phyloP scores from a whole-genome alignment of 2,888 invertebrate genomes.

The Thymelicus sylvestris region DNA sequence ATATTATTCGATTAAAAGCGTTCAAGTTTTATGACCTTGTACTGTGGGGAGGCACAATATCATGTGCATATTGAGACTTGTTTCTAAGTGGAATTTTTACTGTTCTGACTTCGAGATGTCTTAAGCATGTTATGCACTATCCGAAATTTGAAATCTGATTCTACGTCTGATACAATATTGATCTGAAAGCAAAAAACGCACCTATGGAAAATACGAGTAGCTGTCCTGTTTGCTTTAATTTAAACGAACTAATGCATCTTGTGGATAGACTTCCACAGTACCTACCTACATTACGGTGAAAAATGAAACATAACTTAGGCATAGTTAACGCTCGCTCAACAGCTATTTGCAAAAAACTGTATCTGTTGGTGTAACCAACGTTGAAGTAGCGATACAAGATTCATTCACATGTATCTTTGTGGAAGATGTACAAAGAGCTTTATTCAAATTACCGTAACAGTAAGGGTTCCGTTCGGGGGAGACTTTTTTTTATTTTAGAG shows the following conservation, averaged over 20 bases:
- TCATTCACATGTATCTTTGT: background rate
- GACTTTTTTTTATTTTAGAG: slow-evolving; percentile 76
- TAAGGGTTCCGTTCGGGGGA: slow-evolving; percentile 69
- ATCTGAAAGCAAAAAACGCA: no score
- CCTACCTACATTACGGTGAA: no score
- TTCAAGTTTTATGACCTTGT: slow-evolving; percentile 65
- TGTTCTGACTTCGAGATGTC: slow-evolving; percentile 68
- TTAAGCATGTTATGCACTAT: slow-evolving; percentile 39
- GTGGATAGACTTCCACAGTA: no score
- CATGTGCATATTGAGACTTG: slow-evolving; percentile 71
- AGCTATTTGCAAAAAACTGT: no score
- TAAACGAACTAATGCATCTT: no score
- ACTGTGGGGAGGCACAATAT: slow-evolving; percentile 56
- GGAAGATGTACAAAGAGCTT: slow-evolving; percentile 25
- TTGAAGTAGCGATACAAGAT: background rate
- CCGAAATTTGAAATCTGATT: background rate
- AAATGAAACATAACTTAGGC: no score
- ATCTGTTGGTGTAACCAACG: background rate
- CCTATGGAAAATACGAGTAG: no score
- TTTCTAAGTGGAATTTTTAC: slow-evolving; percentile 76
- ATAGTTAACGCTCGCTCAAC: no score
- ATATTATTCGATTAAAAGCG: slow-evolving; percentile 67
- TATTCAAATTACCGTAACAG: slow-evolving; percentile 78
- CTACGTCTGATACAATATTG: no score
- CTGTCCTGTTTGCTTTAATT: no score